These are phyloP conservation scores for Anoplius nigerrimus DNA, from an alignment of 2,888 invertebrate genomes.

Conservation along the genomic window DNA sequence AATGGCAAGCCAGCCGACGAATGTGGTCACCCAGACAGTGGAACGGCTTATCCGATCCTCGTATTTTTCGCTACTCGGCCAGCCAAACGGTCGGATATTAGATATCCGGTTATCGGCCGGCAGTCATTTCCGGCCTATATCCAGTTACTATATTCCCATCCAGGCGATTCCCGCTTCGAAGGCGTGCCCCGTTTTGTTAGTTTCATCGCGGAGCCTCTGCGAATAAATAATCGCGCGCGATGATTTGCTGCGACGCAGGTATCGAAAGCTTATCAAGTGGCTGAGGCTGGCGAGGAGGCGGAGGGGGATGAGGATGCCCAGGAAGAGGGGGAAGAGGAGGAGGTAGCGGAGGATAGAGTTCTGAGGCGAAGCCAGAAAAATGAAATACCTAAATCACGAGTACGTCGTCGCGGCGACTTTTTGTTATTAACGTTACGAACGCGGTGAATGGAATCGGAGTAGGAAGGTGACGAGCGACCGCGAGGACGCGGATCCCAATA, in stretches of 20 bases:
- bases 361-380: conserved; percentile 7
- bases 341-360: background rate
- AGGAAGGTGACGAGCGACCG: conserved; percentile 8
- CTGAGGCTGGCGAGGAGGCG: background rate
- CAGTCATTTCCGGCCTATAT: conserved; percentile 56
- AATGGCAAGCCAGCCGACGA: conserved; percentile 23
- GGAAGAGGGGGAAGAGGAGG: background rate
- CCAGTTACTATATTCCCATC: conserved; percentile 48
- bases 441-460: conserved; percentile 8
- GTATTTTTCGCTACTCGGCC: conserved; percentile 58
- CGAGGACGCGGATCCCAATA: conserved; percentile 6
- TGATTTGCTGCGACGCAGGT: conserved; percentile 34
- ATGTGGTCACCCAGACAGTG: conserved; percentile 42
- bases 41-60: conserved; percentile 61
- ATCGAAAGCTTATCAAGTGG: conserved; percentile 29
- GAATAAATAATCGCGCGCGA: conserved; percentile 32
- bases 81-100: conserved; percentile 61
- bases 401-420: conserved; percentile 6
- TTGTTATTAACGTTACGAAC: conserved; percentile 38
- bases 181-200: conserved; percentile 17
- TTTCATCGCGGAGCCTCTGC: conserved; percentile 20
- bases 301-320: conserved; percentile 5
- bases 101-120: conserved; percentile 63
- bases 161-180: conserved; percentile 34
- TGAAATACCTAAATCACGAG: conserved; percentile 35